phyloP scores from a whole-genome alignment of 2,888 invertebrate species.

The Panorpa germanica region DNA sequence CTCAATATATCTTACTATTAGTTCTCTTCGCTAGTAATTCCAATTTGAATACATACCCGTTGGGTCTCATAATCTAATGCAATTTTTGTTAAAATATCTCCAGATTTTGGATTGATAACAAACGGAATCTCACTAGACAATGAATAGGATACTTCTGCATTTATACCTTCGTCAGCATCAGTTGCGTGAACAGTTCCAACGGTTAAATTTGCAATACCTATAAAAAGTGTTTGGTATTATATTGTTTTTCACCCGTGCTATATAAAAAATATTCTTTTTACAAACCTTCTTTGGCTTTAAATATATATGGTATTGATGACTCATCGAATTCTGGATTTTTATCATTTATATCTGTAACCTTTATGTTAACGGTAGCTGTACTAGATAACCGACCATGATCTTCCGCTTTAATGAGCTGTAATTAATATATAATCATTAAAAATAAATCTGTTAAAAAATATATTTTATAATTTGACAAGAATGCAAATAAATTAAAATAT shows the following conservation, averaged over 20 bases:
- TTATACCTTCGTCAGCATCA: constrained; percentile 71
- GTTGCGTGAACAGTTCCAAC: constrained; percentile 72
- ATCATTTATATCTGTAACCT: constrained; percentile 81
- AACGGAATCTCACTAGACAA: constrained; percentile 65
- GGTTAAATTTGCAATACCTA: constrained; percentile 29
- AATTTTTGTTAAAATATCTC: constrained; percentile 53
- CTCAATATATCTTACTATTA: constrained; percentile 1
- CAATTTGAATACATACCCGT: constrained; percentile 31
- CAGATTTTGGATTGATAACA: constrained; percentile 56
- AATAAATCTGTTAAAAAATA: neutral
- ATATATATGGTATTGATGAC: constrained; percentile 50
- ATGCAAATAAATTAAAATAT: constrained; percentile 14
- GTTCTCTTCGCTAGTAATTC: neutral
- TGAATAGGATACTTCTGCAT: constrained; percentile 63
- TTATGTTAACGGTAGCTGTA: constrained; percentile 71
- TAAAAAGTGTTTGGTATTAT: no score
- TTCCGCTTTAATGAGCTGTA: constrained; percentile 62
- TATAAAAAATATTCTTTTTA: no score
- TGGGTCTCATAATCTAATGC: constrained; percentile 68
- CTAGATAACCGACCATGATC: constrained; percentile 68
- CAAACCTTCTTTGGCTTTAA: constrained; percentile 60
- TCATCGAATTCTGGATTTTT: constrained; percentile 79
- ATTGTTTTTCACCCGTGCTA: no score
- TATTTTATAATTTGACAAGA: constrained; percentile 6
- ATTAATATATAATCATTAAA: constrained; percentile 11